Base-by-base conservation (phyloP, 1,140 invertebrate genomes). In the Drosophila tropicalis region DNA sequence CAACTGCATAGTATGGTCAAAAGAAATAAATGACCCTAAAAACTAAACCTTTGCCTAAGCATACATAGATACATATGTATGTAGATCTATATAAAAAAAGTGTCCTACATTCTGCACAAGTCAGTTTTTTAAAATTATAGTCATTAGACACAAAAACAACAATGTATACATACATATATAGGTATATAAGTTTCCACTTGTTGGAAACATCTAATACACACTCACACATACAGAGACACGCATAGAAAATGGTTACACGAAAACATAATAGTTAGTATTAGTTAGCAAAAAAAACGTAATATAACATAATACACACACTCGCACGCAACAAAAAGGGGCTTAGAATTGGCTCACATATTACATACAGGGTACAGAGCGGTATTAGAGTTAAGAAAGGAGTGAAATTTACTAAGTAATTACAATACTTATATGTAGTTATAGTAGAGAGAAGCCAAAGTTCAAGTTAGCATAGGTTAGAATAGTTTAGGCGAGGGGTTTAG, bases 1-100 rank as follows among this genome's bases (percentile, higher is more conserved):
- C 90, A 91, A 89, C 90, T 91, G 90, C 90, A 89, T 91, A 91
- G 90, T 91, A 91, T 91, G 90, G 90, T 91, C 90, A 91, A 89
- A 91, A 91, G 90, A 91, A 91, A 91, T 70, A 67, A 79, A 67
- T 58, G 29, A 56, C 65, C 69, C 55, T 34, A 29, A 22, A 29
- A 51, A 19, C 44, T 17, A 17, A 17, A 47, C 17, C 17, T 51
- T 19, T 19, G 17, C 56, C 67, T 64, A 62, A 57, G 29, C 39
- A 10, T 22, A 41, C 17, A 17, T 29, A 29, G n/a, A n/a, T n/a
- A n/a, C n/a, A n/a, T n/a, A n/a, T n/a, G n/a, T n/a, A n/a, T n/a
- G n/a, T n/a, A n/a, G 29, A 6, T 19, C 32, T 62, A 44, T 47
- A 5, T 0, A 17, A 55, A 60, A 36, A 17, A 25, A 4, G 19